A percentile compares a stretch with the other conserved stretches of the same genome.
These are phyloP conservation scores for Notothenia rossii DNA, from an alignment of 2,113 vertebrate species.

Conservation along the genomic window DNA sequence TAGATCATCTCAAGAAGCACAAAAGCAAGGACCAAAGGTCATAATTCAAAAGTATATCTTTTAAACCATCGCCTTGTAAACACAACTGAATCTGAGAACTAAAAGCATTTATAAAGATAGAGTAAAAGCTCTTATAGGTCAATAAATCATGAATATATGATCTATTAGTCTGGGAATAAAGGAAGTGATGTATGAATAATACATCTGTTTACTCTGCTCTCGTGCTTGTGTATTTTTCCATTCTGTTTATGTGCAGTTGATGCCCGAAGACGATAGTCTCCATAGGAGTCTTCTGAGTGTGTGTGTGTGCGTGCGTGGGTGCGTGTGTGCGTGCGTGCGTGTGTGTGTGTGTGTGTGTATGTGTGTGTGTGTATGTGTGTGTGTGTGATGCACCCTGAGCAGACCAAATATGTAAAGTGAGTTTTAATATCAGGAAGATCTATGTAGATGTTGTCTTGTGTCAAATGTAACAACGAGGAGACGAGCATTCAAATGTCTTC, in stretches of 20 bases:
- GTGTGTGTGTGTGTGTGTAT: too few species aligned
- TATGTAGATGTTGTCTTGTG: not conserved
- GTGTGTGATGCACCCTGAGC: too few species aligned
- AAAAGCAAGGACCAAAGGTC: not conserved
- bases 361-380: too few species aligned
- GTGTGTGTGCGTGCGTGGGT: not conserved
- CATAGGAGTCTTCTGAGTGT: too few species aligned
- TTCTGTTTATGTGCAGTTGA: too few species aligned
- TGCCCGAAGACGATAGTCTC: too few species aligned
- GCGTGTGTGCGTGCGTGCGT: not conserved
- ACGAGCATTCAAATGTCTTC: too few species aligned
- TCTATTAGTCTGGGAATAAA: not conserved
- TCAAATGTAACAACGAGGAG: not conserved
- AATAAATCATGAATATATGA: not conserved
- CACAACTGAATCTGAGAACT: not conserved
- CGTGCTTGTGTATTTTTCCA: too few species aligned
- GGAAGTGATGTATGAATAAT: constrained; percentile 25
- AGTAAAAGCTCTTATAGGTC: not conserved
- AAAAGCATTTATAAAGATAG: not conserved
- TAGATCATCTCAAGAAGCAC: not conserved
- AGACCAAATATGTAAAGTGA: not conserved
- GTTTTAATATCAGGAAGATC: not conserved
- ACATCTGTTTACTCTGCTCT: constrained; percentile 13
- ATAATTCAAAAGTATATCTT: not conserved
- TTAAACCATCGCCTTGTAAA: not conserved